Conservation (phyloP, 2,113 vertebrate species). For the Alces alces region DNA sequence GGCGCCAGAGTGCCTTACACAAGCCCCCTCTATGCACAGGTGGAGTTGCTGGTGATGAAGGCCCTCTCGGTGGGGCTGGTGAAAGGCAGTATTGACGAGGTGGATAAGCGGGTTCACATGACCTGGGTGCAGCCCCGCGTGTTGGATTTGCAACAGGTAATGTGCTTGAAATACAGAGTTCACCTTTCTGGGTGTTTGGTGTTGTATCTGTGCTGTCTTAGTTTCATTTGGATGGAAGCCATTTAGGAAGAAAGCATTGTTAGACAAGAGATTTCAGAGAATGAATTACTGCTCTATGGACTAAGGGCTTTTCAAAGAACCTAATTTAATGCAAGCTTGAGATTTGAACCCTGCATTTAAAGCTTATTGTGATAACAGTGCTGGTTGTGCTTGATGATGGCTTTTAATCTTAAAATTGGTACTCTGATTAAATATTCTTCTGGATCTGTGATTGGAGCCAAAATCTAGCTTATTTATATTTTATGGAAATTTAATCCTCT, state of each 20-base stretch:
- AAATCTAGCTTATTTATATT: neutral
- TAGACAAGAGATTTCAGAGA: neutral
- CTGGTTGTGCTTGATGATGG: neutral
- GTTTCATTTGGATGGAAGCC: neutral
- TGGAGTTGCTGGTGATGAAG: slow-evolving; percentile 99
- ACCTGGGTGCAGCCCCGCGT: slow-evolving; percentile 98
- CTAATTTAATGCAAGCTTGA: neutral
- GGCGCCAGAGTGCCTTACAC: neutral
- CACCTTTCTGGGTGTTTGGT: neutral
- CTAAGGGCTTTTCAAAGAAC: neutral
- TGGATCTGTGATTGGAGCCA: neutral
- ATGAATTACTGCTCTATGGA: neutral
- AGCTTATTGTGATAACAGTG: neutral
- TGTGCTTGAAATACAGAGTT: accelerated
- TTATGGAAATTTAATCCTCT: neutral
- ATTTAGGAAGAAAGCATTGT: neutral
- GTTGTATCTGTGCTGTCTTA: neutral
- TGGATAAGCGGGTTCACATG: slow-evolving; percentile 97
- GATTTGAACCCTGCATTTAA: slow-evolving; percentile 27
- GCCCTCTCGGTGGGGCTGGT: slow-evolving; percentile 95
- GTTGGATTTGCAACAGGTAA: slow-evolving; percentile 94
- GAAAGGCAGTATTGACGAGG: slow-evolving; percentile 96
- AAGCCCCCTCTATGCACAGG: slow-evolving; percentile 72
- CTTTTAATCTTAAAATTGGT: slow-evolving; percentile 47
- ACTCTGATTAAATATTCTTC: neutral